Evolutionary conservation across 2,113 vertebrate species (phyloP).

Genomic region (Parus major): DNA sequence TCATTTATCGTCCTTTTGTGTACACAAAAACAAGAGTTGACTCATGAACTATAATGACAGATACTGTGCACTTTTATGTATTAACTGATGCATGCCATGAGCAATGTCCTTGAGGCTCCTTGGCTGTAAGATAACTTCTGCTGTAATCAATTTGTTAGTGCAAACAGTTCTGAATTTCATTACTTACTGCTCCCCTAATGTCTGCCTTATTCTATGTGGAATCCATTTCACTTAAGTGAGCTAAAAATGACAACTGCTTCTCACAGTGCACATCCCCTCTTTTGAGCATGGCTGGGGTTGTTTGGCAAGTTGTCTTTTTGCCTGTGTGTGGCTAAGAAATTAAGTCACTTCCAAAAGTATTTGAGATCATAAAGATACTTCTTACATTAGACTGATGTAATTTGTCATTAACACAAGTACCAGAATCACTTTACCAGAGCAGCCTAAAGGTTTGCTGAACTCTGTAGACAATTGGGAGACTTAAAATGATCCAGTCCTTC

Average conservation of each 20-base stretch:
- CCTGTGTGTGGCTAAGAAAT: neutral
- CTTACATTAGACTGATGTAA: neutral
- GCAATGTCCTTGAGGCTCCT: neutral
- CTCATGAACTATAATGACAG: neutral
- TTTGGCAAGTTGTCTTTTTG: neutral
- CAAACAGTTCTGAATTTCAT: neutral
- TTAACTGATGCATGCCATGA: neutral
- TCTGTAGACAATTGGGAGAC: neutral
- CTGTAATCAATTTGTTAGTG: conserved; percentile 3
- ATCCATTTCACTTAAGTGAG: neutral
- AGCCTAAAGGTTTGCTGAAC: neutral
- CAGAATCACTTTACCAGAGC: neutral
- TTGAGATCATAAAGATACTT: neutral
- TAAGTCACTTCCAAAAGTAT: neutral
- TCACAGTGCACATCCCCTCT: neutral
- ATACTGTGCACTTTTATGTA: neutral
- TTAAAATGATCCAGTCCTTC: neutral
- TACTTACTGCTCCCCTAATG: neutral
- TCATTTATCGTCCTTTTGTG: neutral
- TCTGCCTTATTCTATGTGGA: neutral
- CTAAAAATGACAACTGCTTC: neutral
- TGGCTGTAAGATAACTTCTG: neutral
- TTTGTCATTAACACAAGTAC: neutral
- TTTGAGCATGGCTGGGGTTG: fast-evolving
- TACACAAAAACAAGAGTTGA: neutral